Conservation (phyloP, 2,797 vertebrate species). For the Spondyliosoma cantharus region DNA sequence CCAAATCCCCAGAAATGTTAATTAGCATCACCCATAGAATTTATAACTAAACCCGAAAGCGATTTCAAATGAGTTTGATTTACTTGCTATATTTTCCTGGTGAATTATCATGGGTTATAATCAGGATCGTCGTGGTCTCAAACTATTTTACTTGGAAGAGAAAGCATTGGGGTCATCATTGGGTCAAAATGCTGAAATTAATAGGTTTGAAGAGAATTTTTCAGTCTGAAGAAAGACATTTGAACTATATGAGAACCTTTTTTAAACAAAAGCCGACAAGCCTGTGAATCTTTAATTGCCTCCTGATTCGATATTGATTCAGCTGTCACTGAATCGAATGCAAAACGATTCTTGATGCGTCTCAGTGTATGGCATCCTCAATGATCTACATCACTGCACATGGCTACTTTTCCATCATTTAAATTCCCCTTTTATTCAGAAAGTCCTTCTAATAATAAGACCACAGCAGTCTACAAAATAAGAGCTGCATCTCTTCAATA, state of each 20-base stretch:
- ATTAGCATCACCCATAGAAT: neutral
- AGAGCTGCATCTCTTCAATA: too few relatives aligned
- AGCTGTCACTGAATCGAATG: too few relatives aligned
- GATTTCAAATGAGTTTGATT: neutral
- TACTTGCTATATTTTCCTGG: neutral
- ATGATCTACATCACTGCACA: too few relatives aligned
- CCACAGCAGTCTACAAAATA: too few relatives aligned
- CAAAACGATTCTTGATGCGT: too few relatives aligned
- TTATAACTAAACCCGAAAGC: neutral
- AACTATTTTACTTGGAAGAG: neutral
- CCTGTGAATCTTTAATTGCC: too few relatives aligned
- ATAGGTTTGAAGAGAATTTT: neutral
- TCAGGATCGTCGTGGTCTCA: neutral
- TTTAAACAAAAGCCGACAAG: neutral
- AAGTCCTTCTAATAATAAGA: too few relatives aligned
- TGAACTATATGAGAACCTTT: neutral
- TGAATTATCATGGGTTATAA: neutral
- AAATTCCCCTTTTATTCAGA: too few relatives aligned
- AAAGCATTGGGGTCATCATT: neutral
- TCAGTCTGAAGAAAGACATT: neutral
- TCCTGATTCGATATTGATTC: too few relatives aligned
- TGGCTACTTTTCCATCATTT: too few relatives aligned
- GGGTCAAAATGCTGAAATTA: neutral
- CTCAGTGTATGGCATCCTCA: too few relatives aligned
- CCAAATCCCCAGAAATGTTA: constrained; percentile 12